Base-by-base conservation (phyloP, 2,888 invertebrate species). In the Torymus aiolomorphi region DNA sequence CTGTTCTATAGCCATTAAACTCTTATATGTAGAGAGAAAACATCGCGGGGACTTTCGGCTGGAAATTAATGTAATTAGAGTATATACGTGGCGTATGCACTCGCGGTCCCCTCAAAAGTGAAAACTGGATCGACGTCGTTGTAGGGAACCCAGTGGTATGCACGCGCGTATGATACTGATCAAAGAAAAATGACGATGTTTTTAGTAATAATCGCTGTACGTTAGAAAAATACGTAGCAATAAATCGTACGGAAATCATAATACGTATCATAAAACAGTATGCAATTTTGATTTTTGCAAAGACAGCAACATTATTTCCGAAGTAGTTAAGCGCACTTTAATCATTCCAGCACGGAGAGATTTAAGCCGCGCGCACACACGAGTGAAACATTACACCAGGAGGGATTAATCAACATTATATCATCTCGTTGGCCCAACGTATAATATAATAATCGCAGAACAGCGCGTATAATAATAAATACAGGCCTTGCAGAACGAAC, bases 371-470 rank as follows among this genome's bases (percentile, higher is more conserved):
- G 14, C 52, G 54, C 2, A 11, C 18, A 42, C 12, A 42, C 11
- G 12, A 54, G 24, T 13, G 14, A 59, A 70, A 59, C 49, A 10
- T 71, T 49, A 11, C 49, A 51, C 18, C 13, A 18, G 12, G 5
- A n/a, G 24, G 59, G 24, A 78, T 73, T 54, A 67, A 72, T 67
- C 20, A 65, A 49, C 31, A 14, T 62, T 51, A 71, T 71, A 77
- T 63, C 65, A 59, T 77, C 52, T 66, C n/a, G 59, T 65, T 51
- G 59, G 18, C 18, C 3, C 57, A 66, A 61, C 49, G 12, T 61
- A 18, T 67, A 67, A 72, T 67, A 72, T 67, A 67, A 72, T 54
- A 78, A 73, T 62, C 31, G 20, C 11, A 61, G n/a, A 67, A 52
- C 42, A 2, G 16, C 14, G 18, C 8, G 42, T 42, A 42, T 66